Evolutionary conservation across 2,888 invertebrate species (phyloP), one percentile per base, ranked within the genome.

Genomic region (Dynastes tityus): DNA sequence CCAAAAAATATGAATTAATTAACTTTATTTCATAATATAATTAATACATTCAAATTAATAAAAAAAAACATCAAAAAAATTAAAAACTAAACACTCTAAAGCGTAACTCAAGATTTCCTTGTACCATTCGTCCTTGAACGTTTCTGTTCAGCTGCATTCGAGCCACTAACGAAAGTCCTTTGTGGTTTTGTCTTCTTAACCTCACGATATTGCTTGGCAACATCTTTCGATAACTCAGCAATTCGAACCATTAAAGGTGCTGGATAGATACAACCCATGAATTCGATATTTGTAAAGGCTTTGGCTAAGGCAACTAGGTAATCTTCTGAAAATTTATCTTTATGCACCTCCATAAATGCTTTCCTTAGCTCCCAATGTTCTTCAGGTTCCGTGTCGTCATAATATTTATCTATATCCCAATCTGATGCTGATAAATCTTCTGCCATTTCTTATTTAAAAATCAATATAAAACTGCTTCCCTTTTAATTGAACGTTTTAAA

Each of bases 291-390:
- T 0, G 95, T 94, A 86, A 97, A 98, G 13, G 96, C 93, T 89
- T 96, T 96, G 0, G 98, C 97, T 70, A 98, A 89, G 80, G 97
- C 97, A 0, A 98, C 91, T 1, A 98, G 89, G 84, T 96, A 93
- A 0, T 94, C 93, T 85, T 95, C 94, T 0, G 94, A 90, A 85
- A 95, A 96, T 83, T 92, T 93, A 8, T 94, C 92, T 83, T 94
- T 93, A 86, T 98, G 96, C 1, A 93, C 91, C 70, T 92, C 84
- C 90, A 98, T 93, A 87, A 98, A 98, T 80, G 91, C 91, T 71
- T 92, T 92, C 8, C 97, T 90, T 27, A 98, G 90, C 81, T 94
- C 92, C 98, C 98, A 98, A 84, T 98, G 98, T 81, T 97, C 95
- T 53, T 96, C 95, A 40, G 96, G 95, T 88, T 98, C 98, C 84